Conservation (phyloP, 37 sponge, comb jelly and placozoan genomes). For the Amphimedon queenslandica region DNA sequence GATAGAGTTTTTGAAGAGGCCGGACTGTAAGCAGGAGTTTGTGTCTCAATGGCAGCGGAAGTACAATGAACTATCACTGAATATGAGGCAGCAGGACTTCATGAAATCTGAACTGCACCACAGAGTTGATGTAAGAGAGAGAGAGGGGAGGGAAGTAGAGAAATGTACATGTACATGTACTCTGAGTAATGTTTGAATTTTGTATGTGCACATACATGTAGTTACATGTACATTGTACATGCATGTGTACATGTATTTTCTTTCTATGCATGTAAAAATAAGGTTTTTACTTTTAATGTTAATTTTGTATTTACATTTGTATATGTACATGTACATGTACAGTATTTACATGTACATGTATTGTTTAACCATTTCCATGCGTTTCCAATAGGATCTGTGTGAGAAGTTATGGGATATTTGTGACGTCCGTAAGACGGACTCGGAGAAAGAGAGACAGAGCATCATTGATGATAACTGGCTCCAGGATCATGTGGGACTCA, state of each 20-base stretch:
- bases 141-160: neutral
- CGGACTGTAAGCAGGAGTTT: slow-evolving; percentile 92
- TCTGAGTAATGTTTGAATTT: neutral
- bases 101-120: slow-evolving; percentile 96
- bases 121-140: slow-evolving; percentile 81
- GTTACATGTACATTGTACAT: no score
- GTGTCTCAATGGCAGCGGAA: slow-evolving; percentile 77
- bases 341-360: no score
- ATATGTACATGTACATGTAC: no score
- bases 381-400: slow-evolving; percentile 86
- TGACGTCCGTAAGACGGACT: slow-evolving; percentile 74
- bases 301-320: no score
- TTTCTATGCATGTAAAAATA: no score
- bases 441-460: slow-evolving; percentile 64
- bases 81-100: slow-evolving; percentile 65
- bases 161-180: neutral
- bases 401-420: slow-evolving; percentile 92
- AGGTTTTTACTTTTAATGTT: no score
- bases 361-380: no score
- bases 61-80: slow-evolving; percentile 71
- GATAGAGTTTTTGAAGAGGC: slow-evolving; percentile 64
- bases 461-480: slow-evolving; percentile 80
- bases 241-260: no score
- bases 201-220: no score
- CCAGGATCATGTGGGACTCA: slow-evolving; percentile 80